Evolutionary conservation across 2,797 vertebrate genomes (phyloP).

Genomic region (Acomys russatus): DNA sequence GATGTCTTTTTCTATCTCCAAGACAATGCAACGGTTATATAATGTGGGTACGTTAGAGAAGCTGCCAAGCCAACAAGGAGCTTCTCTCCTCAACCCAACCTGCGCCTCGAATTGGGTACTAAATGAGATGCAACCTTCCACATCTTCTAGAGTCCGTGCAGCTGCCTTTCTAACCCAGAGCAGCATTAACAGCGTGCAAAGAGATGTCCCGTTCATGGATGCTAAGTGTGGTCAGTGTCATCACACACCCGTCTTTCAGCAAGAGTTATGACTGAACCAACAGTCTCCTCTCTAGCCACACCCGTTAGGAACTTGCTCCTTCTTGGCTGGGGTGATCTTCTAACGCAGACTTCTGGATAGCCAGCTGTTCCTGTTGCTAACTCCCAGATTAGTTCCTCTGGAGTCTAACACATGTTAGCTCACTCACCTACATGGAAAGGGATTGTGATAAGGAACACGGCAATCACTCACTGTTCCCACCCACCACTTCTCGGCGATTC

Average conservation of each 20-base stretch:
- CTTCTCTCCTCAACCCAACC: background rate
- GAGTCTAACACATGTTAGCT: background rate
- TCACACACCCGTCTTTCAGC: constrained; percentile 25
- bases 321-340: background rate
- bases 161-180: constrained; percentile 44
- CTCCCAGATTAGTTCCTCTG: background rate
- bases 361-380: background rate
- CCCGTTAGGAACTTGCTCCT: background rate
- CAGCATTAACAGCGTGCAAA: background rate
- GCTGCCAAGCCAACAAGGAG: background rate
- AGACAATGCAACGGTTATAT: background rate
- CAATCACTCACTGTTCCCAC: background rate
- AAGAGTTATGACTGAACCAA: constrained; percentile 22
- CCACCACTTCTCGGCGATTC: background rate
- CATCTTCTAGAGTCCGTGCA: background rate
- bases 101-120: fast-evolving
- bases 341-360: background rate
- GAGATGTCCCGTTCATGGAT: background rate
- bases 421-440: background rate
- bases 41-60: background rate
- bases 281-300: fast-evolving
- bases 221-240: background rate
- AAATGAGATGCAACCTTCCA: background rate
- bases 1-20: background rate
- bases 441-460: background rate